Conservation (phyloP, 2,797 vertebrate species). For the Centropyge bicolor region DNA sequence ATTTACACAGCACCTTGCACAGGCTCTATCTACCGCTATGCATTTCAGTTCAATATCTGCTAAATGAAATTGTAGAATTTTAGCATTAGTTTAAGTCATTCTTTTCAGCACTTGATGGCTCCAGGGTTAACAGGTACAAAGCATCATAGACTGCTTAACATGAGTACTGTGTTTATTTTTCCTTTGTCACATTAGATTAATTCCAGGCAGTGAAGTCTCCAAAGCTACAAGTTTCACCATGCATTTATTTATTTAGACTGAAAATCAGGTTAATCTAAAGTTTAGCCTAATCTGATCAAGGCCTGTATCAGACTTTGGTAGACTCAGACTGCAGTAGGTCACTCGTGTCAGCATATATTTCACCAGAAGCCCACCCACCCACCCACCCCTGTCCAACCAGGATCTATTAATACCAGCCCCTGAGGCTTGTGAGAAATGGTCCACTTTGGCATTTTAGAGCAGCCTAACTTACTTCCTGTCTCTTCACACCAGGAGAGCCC, state of each 20-base stretch:
- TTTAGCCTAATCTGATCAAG: constrained; percentile 10
- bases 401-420: constrained; percentile 70
- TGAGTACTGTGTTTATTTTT: background rate
- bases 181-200: background rate
- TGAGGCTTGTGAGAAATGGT: constrained; percentile 55
- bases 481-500: constrained; percentile 75
- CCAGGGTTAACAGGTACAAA: too few relatives aligned
- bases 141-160: background rate
- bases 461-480: constrained; percentile 78
- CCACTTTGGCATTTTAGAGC: constrained; percentile 66
- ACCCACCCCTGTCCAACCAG: constrained; percentile 40
- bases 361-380: constrained; percentile 56
- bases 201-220: background rate
- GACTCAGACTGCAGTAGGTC: constrained; percentile 33
- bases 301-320: constrained; percentile 9
- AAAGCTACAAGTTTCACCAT: background rate
- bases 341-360: constrained; percentile 36
- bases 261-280: constrained; percentile 13
- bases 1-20: background rate
- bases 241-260: background rate
- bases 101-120: too few relatives aligned
- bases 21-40: too few relatives aligned
- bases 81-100: too few relatives aligned
- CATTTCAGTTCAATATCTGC: too few relatives aligned
- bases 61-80: too few relatives aligned